These are phyloP conservation scores for Botrylloides violaceus DNA, from an alignment of 23 tunicate genomes.

Conservation along the genomic window DNA sequence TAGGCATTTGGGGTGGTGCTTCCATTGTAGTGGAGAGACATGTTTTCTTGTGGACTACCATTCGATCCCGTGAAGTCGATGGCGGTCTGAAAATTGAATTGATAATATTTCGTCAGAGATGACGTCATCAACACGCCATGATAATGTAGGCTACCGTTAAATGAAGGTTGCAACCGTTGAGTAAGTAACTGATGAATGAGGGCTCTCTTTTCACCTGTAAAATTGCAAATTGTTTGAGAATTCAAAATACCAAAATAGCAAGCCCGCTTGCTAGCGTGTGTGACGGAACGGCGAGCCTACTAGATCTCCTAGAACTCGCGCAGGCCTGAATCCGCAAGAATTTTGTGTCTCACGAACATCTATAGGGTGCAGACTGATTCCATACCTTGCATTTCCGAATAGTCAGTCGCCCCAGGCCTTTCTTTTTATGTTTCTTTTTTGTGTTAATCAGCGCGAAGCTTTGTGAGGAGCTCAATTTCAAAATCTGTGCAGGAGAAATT, in stretches of 20 bases:
- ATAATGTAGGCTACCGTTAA: too few relatives aligned
- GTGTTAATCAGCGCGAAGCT: background rate
- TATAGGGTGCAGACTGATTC: background rate
- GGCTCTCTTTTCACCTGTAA: constrained; percentile 6
- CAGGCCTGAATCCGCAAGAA: too few relatives aligned
- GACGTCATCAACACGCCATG: too few relatives aligned
- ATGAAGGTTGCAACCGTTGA: constrained; percentile 57
- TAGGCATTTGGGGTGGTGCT: constrained; percentile 65
- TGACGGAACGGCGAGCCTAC: too few relatives aligned
- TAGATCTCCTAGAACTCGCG: too few relatives aligned
- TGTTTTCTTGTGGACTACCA: constrained; percentile 64
- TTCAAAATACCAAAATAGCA: too few relatives aligned
- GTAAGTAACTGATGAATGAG: constrained; percentile 63
- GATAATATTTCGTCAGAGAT: too few relatives aligned
- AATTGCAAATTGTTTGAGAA: too few relatives aligned
- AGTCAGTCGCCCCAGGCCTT: constrained; percentile 9
- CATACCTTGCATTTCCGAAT: constrained; percentile 8
- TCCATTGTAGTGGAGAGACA: constrained; percentile 61
- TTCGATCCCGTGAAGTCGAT: constrained; percentile 93
- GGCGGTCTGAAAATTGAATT: constrained; percentile 59
- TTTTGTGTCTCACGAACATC: too few relatives aligned
- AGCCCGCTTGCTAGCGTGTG: too few relatives aligned
- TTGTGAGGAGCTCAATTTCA: constrained; percentile 3
- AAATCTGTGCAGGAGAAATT: constrained; percentile 2
- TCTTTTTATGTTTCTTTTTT: constrained; percentile 11